Evolutionary conservation across 2,888 invertebrate genomes (phyloP), one percentile per base, ranked within the genome.

Genomic region (Papilio protenor): DNA sequence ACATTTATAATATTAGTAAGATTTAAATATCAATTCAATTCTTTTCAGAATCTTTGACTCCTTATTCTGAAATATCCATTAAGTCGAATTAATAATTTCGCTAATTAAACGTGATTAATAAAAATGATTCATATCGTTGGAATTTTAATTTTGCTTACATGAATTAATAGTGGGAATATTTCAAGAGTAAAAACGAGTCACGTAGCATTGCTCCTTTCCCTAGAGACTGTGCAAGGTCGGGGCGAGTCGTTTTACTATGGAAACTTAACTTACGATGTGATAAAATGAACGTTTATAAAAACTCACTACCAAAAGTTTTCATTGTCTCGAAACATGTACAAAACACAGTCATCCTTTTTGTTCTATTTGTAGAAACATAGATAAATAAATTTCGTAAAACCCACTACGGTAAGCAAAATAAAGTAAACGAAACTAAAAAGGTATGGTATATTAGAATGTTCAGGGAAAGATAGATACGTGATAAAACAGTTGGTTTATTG

Each of bases 81-180:
- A 12, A 23, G 21, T 45, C 11, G 2, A 21, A 47, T 18, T 45
- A 10, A 40, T 14, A 49, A 76, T 14, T 21, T 59, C 33, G 72
- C 57, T 49, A 59, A 49, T 57, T 72, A 78, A 77, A 76, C 64
- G 77, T 52, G 72, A 78, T 80, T 78, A 61, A 74, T 69, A 73
- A 80, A 78, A 81, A 78, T 81, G 83, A 87, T 85, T 83, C 85
- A 82, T 85, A 88, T 89, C 82, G 84, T 88, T 83, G 87, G 88
- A 88, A 89, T 92, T 91, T 91, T 92, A 92, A 92, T 92, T 90
- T 88, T 86, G 81, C 87, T 86, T 83, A 84, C 80, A 84, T 85
- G 90, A 89, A 92, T 91, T 90, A 93, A 94, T 92, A 91, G 91
- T 90, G 90, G 88, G 91, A 91, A 94, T 93, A 93, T 92, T 92